phyloP scores from a whole-genome alignment of 2,888 invertebrate species.

The Orchestes rusci region DNA sequence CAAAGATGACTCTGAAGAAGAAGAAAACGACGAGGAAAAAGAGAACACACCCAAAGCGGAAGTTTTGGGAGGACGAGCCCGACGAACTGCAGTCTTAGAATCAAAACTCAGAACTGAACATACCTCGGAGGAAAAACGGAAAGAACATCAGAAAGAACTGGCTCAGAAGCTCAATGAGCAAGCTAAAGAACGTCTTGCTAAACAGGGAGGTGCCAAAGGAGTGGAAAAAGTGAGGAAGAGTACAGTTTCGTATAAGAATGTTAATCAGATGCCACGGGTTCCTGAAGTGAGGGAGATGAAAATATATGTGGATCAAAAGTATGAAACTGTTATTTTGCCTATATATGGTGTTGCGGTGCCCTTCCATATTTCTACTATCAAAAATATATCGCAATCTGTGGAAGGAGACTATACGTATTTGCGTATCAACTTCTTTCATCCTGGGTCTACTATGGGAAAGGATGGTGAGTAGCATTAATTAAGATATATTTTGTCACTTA shows the following conservation, averaged over 20 bases:
- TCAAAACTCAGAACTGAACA: conserved; percentile 90
- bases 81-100: conserved; percentile 85
- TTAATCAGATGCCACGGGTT: conserved; percentile 89
- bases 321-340: conserved; percentile 97
- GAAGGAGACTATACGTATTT: conserved; percentile 99
- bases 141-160: conserved; percentile 92
- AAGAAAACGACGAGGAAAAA: conserved; percentile 70
- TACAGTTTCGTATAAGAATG: conserved; percentile 88
- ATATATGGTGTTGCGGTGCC: conserved; percentile 94
- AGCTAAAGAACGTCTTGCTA: conserved; percentile 86
- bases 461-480: conserved; percentile 65
- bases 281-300: conserved; percentile 89
- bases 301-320: conserved; percentile 93
- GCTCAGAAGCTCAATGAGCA: conserved; percentile 85
- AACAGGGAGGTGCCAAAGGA: conserved; percentile 78
- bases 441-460: conserved; percentile 92
- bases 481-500: neutral
- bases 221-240: conserved; percentile 87
- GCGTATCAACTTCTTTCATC: conserved; percentile 96
- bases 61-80: conserved; percentile 57
- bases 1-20: conserved; percentile 82
- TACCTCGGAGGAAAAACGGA: conserved; percentile 94
- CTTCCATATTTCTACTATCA: conserved; percentile 98
- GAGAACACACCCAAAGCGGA: conserved; percentile 61
- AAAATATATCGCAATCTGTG: conserved; percentile 97